A percentile compares a stretch with the other conserved stretches of the same genome.
These are phyloP conservation scores for Sorex fumeus DNA, from an alignment of 2,113 vertebrate species.

Conservation along the genomic window DNA sequence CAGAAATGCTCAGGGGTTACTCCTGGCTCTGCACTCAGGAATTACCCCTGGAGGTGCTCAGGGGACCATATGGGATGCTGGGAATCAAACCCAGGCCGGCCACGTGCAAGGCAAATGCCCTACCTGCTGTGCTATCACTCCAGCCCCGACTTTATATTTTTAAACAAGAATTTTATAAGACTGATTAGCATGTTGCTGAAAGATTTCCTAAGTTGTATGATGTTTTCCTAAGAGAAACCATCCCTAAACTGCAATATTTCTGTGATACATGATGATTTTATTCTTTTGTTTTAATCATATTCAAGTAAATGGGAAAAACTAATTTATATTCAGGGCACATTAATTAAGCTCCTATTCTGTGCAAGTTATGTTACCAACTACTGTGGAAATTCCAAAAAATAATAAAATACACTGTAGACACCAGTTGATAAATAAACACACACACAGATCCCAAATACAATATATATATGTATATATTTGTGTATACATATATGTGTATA, in stretches of 20 bases:
- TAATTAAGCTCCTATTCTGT: not conserved
- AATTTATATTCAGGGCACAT: not conserved
- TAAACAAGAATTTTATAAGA: not conserved
- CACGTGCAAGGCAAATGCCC: no score
- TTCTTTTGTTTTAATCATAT: conserved; percentile 8
- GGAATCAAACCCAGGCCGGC: no score
- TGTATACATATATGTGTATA: not conserved
- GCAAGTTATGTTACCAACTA: not conserved
- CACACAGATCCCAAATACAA: no score
- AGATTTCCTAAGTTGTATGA: conserved; percentile 34
- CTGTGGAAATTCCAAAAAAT: not conserved
- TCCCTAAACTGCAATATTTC: not conserved
- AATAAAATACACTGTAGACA: no score
- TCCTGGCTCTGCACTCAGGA: no score
- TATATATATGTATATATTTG: not conserved
- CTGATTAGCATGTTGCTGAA: conserved; percentile 7
- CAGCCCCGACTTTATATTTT: conserved; percentile 41
- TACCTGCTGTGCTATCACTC: no score
- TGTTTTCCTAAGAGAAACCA: conserved; percentile 10
- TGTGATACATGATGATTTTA: not conserved
- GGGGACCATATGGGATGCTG: no score
- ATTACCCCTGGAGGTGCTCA: no score
- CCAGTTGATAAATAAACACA: no score
- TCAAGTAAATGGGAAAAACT: not conserved
- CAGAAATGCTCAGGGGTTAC: no score